phyloP scores from a whole-genome alignment of 2,888 invertebrate genomes.

The Archips crataeganus region DNA sequence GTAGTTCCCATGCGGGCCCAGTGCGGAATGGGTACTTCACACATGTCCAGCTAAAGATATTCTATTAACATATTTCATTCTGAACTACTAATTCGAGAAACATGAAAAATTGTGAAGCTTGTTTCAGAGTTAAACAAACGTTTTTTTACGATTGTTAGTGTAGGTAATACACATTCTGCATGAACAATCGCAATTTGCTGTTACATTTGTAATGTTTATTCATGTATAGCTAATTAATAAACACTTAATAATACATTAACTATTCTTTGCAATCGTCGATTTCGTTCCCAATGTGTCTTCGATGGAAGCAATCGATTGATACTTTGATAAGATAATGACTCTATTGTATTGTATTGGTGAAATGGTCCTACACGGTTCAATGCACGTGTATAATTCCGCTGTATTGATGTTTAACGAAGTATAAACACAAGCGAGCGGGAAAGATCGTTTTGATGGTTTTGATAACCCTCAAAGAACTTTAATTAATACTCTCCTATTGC shows the following conservation, averaged over 20 bases:
- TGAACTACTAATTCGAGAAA: background rate
- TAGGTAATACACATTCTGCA: background rate
- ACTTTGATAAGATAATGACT: constrained; percentile 46
- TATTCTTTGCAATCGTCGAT: constrained; percentile 45
- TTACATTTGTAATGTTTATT: constrained; percentile 44
- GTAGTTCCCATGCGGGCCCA: no score
- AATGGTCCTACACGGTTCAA: constrained; percentile 23
- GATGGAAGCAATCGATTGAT: constrained; percentile 47
- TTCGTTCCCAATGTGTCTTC: constrained; percentile 48
- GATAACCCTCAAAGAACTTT: background rate
- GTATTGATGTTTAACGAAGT: constrained; percentile 20
- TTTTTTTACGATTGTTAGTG: background rate
- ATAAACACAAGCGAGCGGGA: background rate
- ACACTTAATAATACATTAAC: constrained; percentile 47
- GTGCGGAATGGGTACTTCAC: no score
- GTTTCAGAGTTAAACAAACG: background rate
- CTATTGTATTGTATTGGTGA: constrained; percentile 30
- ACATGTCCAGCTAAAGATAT: no score
- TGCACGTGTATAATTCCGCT: constrained; percentile 13
- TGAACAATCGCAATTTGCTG: constrained; percentile 12
- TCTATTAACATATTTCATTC: background rate
- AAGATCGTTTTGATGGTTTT: background rate
- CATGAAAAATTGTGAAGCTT: background rate
- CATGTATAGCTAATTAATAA: constrained; percentile 45
- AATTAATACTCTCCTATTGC: background rate